phyloP scores from a whole-genome alignment of 2,797 vertebrate species.

The Galagoides demidoff region DNA sequence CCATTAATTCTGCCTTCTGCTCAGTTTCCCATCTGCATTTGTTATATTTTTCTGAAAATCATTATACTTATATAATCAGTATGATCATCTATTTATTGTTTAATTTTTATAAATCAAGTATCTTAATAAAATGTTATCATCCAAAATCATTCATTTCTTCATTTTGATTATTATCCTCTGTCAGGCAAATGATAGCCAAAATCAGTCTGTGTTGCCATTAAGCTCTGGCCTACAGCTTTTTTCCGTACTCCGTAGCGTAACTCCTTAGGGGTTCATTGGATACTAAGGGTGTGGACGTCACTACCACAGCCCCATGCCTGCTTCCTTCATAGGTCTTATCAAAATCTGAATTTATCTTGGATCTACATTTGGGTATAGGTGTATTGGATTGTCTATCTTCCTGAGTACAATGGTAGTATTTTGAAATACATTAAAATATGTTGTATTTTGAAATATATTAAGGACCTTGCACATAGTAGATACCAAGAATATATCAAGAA shows the following conservation, averaged over 20 bases:
- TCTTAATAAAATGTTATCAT: background rate
- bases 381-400: background rate
- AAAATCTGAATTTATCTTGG: background rate
- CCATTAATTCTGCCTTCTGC: background rate
- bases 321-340: background rate
- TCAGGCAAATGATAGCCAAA: background rate
- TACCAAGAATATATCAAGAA: background rate
- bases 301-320: background rate
- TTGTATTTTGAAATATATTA: background rate
- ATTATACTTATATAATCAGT: background rate
- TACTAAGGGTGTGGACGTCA: background rate
- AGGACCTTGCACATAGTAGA: background rate
- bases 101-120: constrained; percentile 6
- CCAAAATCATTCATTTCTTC: background rate
- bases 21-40: background rate
- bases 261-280: background rate
- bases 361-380: background rate
- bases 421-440: background rate
- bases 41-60: background rate
- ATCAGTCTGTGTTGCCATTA: background rate
- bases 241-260: background rate
- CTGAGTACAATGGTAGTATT: background rate
- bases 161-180: constrained; percentile 1
- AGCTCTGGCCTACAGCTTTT: background rate
- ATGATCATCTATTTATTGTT: background rate